phyloP scores from a whole-genome alignment of 2,113 vertebrate genomes.

The Trachemys scripta region DNA sequence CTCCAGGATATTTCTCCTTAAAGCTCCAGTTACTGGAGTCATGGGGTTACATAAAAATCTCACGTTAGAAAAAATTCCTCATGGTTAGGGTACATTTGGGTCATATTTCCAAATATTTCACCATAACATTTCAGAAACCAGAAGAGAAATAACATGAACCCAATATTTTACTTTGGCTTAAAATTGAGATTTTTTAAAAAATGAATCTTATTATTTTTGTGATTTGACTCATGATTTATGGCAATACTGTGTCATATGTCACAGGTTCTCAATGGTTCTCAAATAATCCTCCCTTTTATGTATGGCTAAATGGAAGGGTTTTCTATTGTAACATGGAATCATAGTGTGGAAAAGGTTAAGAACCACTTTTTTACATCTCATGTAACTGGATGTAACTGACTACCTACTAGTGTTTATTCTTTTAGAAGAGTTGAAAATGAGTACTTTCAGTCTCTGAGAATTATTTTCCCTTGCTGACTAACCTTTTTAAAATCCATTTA shows the following conservation, averaged over 20 bases:
- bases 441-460: background rate
- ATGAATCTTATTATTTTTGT: background rate
- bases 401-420: background rate
- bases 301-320: background rate
- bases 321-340: background rate
- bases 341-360: background rate
- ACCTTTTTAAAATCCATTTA: background rate
- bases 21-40: background rate
- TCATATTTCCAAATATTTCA: too few relatives aligned
- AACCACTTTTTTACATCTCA: background rate
- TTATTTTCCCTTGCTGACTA: background rate
- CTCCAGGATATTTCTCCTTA: background rate
- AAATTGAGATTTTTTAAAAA: background rate
- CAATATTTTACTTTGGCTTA: background rate
- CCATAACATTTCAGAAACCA: background rate
- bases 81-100: background rate
- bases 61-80: background rate
- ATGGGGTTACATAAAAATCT: background rate
- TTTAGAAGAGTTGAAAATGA: background rate
- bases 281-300: background rate
- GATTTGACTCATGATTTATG: background rate
- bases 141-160: background rate
- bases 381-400: background rate
- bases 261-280: background rate
- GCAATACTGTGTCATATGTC: background rate